A percentile compares a stretch with the other conserved stretches of the same genome.
phyloP scores from a whole-genome alignment of 1,140 invertebrate genomes.

The Drosophila saltans region DNA sequence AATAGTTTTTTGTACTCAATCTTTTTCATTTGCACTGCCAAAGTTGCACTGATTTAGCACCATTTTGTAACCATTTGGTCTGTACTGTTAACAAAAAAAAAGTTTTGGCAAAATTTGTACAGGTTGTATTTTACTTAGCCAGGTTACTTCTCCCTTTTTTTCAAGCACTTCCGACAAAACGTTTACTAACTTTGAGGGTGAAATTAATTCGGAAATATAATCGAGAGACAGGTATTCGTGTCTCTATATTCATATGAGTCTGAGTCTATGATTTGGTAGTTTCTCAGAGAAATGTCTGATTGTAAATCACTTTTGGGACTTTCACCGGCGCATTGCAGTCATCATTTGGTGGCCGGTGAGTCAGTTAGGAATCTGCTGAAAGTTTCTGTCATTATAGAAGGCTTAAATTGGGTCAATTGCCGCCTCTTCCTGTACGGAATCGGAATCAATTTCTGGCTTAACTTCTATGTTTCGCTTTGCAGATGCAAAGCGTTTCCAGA shows the following conservation, averaged over 20 bases:
- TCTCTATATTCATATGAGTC: background rate
- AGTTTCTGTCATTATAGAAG: constrained; percentile 47
- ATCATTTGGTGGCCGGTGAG: constrained; percentile 24
- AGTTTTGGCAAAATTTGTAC: too few species aligned
- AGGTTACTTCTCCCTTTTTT: too few species aligned
- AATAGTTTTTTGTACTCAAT: too few species aligned
- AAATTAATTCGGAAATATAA: too few species aligned
- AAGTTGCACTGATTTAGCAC: too few species aligned
- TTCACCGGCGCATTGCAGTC: constrained; percentile 45
- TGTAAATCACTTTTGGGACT: constrained; percentile 42
- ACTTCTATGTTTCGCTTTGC: constrained; percentile 21
- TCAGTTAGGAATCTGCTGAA: constrained; percentile 46
- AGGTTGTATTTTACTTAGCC: too few species aligned
- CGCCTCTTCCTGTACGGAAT: constrained; percentile 50
- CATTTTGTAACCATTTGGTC: too few species aligned
- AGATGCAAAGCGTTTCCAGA: constrained; percentile 32
- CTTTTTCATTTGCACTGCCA: too few species aligned
- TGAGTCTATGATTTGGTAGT: constrained; percentile 6
- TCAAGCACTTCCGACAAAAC: too few species aligned
- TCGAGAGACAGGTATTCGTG: constrained; percentile 9
- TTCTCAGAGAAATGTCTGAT: constrained; percentile 16
- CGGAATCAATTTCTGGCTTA: constrained; percentile 61
- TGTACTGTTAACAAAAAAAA: too few species aligned
- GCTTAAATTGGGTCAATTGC: constrained; percentile 44
- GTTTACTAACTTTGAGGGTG: too few species aligned